Percentiles rank a stretch among this genome's conserved stretches.
These are phyloP conservation scores for Hypercompe scribonia DNA, from an alignment of 2,888 invertebrate species.

Conservation along the genomic window DNA sequence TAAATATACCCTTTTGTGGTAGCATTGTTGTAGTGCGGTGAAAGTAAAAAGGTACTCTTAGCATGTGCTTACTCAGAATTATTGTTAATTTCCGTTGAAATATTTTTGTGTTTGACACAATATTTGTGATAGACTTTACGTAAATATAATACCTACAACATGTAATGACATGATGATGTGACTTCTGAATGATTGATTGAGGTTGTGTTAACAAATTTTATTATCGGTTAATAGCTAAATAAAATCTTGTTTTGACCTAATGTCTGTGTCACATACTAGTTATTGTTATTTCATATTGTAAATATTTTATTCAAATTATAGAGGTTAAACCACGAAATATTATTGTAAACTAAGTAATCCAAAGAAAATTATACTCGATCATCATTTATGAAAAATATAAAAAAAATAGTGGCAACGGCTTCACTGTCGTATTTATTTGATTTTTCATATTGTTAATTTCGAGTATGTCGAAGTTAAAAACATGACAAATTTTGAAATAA, in stretches of 20 bases:
- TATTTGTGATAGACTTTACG: neutral
- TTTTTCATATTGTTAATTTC: neutral
- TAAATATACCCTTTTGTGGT: constrained; percentile 16
- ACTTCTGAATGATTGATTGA: neutral
- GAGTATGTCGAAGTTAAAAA: too few relatives aligned
- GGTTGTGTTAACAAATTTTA: neutral
- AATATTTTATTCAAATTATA: neutral
- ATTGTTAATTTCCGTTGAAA: neutral
- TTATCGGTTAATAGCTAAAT: neutral
- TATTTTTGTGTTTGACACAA: neutral
- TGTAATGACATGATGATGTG: neutral
- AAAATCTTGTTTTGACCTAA: neutral
- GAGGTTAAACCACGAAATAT: neutral
- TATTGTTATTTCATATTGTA: neutral
- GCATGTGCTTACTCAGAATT: constrained; percentile 1
- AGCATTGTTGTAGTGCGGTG: constrained; percentile 21
- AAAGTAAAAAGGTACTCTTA: constrained; percentile 9
- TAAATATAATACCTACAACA: neutral
- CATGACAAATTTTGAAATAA: too few relatives aligned
- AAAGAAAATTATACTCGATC: neutral
- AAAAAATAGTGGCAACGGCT: neutral
- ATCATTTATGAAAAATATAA: too few relatives aligned
- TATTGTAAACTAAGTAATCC: neutral
- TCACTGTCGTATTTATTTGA: too few relatives aligned
- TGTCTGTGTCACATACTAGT: neutral